Base-by-base conservation (phyloP, 1,140 invertebrate species). In the Pollicipes pollicipes region DNA sequence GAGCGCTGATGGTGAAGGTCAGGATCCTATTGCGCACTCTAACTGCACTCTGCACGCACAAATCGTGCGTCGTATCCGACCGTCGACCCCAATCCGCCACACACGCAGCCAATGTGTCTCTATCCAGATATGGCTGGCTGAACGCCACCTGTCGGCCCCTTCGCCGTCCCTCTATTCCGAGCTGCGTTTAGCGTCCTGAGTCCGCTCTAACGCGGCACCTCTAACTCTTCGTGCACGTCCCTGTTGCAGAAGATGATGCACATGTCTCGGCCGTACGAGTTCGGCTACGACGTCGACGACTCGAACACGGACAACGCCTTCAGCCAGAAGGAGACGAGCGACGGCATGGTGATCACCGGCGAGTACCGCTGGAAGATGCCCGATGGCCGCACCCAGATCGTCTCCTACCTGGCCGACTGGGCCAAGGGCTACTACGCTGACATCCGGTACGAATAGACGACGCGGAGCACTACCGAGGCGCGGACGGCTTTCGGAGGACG, bases 201-300 rank as follows among this genome's bases (percentile, higher is more conserved):
- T 10, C 37, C 10, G 10, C 10, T 13, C 10, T 45, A 45, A 45
- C 10, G 10, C 24, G 37, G 10, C 10, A 10, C 24, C 10, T 45
- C 24, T 45, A 24, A 45, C 10, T 45, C 10, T 45, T 45, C 24
- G 10, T 45, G 37, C n/a, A n/a, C n/a, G n/a, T n/a, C n/a, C n/a
- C n/a, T 45, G 10, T 45, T 10, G 24, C 24, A 35, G 6, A 35
- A 6, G 6, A 6, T 8, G 35, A 35, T 35, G 35, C 35, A 64
- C 27, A n/a, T 24, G 63, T 64, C 24, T 21, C 21, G 21, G 63
- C 21, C 24, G 6, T n/a, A 64, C 21, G 24, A n/a, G 63, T 73
- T 73, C 35, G 73, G 72, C 69, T 73, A 73, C 66, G 66, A 71
- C 0, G 70, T 73, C 58, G 70, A 71, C n/a, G 73, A 73, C 69